phyloP scores from a whole-genome alignment of 2,113 vertebrate species.

The Ifrita kowaldi region DNA sequence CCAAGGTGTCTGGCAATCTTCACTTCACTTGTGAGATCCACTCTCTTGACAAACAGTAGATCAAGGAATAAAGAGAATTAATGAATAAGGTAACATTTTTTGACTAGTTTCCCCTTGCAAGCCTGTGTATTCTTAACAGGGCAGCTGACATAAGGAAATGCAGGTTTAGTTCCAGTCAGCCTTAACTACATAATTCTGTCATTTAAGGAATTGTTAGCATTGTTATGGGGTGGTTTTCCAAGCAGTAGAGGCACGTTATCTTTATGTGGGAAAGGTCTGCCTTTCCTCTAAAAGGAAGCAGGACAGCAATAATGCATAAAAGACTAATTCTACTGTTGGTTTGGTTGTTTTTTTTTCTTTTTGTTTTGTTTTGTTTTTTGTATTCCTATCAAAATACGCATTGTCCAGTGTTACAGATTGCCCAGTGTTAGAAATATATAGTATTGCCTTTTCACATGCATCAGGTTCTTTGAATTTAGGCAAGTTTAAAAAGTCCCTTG shows the following conservation, averaged over 20 bases:
- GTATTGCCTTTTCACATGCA: background rate
- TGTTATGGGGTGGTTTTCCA: background rate
- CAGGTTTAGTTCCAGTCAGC: background rate
- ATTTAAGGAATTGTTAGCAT: background rate
- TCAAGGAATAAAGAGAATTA: background rate
- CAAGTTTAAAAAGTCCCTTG: background rate
- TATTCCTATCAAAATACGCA: background rate
- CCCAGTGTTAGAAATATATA: background rate
- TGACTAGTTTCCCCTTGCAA: background rate
- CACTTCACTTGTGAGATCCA: background rate
- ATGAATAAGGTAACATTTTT: background rate
- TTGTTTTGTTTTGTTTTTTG: background rate
- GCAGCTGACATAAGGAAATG: background rate
- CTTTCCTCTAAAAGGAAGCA: background rate
- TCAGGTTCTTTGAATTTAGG: background rate
- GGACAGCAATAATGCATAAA: background rate
- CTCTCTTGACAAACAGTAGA: background rate
- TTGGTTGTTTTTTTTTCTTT: background rate
- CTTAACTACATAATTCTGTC: background rate
- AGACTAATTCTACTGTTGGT: background rate
- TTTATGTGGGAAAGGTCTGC: background rate
- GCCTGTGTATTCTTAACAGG: background rate
- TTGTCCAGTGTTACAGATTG: background rate
- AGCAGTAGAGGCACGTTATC: background rate
- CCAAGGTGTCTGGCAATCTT: background rate